Base-by-base conservation (phyloP, 2,888 invertebrate genomes). In the Agonopterix arenella region DNA sequence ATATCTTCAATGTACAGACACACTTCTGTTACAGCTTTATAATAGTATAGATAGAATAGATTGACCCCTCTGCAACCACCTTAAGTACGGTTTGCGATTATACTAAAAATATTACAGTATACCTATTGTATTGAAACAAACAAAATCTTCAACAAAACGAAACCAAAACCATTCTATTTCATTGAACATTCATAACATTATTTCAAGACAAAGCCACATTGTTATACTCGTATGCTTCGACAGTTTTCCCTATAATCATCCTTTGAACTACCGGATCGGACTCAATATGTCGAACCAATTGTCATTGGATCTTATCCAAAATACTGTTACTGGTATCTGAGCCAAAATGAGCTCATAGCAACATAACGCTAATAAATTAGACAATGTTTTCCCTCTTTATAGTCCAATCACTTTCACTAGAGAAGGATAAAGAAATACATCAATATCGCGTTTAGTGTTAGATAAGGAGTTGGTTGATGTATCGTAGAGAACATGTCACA, bases 221-320 rank as follows among this genome's bases (percentile, higher is more conserved):
- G 28, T 28, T 28, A 28, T 5, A 28, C 28, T 28, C 28, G 28
- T 28, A 28, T 28, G 28, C 28, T 28, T 28, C 28, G 28, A 28
- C 28, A 28, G 28, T 28, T 28, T 38, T 38, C 46, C 40, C 43
- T 7, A 36, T 48, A 48, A 48, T 48, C 37, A 38, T 38, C 44
- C 48, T 28, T 48, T 11, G 11, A 59, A 60, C 60, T 43, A 43
- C 71, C 61, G 59, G 55, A 66, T 64, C 62, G 65, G 61, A 66
- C 65, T 64, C 59, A 57, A 66, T 62, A 65, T 60, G 59, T 57
- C 55, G 58, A 66, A 70, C 62, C 65, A 73, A 73, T 66, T 65
- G 62, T 64, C 51, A 61, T 74, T 78, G 78, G 76, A 76, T 55
- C 61, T 56, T 46, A 54, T 75, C 79, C 79, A 79, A 70, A 67